Percentiles rank a stretch among this genome's conserved stretches.
Conservation (phyloP, 2,113 vertebrate genomes). For the Paradoxurus hermaphroditus region DNA sequence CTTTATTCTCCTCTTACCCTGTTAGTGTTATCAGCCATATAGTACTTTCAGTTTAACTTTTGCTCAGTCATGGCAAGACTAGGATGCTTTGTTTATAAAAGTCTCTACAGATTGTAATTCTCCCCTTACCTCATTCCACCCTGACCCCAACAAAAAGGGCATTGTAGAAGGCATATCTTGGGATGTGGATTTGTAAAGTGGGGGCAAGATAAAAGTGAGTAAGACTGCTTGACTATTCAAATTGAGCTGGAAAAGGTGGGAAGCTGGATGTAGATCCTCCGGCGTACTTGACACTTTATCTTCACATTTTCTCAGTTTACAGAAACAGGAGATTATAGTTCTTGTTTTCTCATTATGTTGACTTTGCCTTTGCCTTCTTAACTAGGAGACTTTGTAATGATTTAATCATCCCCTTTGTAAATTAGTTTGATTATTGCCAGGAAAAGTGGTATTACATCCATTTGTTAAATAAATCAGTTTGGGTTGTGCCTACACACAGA, state of each 20-base stretch:
- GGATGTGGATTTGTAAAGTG: background rate
- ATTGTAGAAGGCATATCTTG: background rate
- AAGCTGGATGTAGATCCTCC: background rate
- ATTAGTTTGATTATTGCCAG: constrained; percentile 18
- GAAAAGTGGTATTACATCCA: background rate
- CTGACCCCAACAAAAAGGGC: background rate
- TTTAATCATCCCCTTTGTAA: constrained; percentile 22
- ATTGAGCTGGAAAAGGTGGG: background rate
- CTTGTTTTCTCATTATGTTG: constrained; percentile 5
- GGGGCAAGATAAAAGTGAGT: background rate
- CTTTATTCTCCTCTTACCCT: background rate
- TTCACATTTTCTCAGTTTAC: background rate
- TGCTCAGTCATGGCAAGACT: background rate
- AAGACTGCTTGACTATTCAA: background rate
- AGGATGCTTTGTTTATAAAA: background rate
- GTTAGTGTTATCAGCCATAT: background rate
- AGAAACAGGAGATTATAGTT: background rate
- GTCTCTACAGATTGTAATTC: background rate
- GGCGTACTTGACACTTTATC: background rate
- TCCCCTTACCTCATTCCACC: background rate
- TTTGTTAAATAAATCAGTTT: constrained; percentile 24
- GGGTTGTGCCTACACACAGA: background rate
- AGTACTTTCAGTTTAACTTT: background rate
- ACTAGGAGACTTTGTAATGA: background rate
- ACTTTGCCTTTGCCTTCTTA: constrained; percentile 14